Conservation (phyloP, 2,797 vertebrate genomes). For the Bradypodion pumilum region DNA sequence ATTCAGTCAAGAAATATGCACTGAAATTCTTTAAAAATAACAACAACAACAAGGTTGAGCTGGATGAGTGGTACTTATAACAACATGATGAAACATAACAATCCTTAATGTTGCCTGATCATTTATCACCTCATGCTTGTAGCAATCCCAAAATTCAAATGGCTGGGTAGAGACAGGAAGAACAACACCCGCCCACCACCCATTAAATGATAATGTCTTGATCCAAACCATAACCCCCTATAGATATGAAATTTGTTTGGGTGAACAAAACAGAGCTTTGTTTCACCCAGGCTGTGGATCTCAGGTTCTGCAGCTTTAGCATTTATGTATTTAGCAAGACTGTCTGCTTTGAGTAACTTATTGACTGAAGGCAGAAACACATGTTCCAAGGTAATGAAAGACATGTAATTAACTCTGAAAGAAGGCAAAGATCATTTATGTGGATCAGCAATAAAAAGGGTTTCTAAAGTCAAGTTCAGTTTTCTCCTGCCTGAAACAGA, state of each 20-base stretch:
- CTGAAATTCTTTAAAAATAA: slow-evolving; percentile 25
- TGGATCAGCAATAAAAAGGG: slow-evolving; percentile 20
- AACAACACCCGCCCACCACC: slow-evolving; percentile 37
- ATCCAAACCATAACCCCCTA: slow-evolving; percentile 26
- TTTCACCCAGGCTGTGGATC: neutral
- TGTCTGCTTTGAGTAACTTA: slow-evolving; percentile 34
- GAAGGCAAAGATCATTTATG: slow-evolving; percentile 48
- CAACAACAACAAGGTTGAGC: neutral
- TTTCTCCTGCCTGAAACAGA: slow-evolving; percentile 20
- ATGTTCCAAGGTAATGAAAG: slow-evolving; percentile 47
- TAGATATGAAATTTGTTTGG: slow-evolving; percentile 40
- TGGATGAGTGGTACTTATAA: neutral
- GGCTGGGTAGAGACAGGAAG: slow-evolving; percentile 26
- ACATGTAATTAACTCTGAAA: slow-evolving; percentile 39
- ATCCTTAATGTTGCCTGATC: neutral
- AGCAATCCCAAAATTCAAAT: slow-evolving; percentile 18
- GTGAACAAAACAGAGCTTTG: slow-evolving; percentile 46
- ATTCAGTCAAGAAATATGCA: slow-evolving; percentile 32
- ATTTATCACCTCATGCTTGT: slow-evolving; percentile 34
- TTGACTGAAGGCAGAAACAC: slow-evolving; percentile 40
- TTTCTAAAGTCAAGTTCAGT: slow-evolving; percentile 15
- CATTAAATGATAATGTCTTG: slow-evolving; percentile 23
- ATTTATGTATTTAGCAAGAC: slow-evolving; percentile 35
- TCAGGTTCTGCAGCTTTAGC: slow-evolving; percentile 18
- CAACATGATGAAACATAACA: neutral